Evolutionary conservation across 2,888 invertebrate species (phyloP).

Genomic region (Pandemis cinnamomeana): DNA sequence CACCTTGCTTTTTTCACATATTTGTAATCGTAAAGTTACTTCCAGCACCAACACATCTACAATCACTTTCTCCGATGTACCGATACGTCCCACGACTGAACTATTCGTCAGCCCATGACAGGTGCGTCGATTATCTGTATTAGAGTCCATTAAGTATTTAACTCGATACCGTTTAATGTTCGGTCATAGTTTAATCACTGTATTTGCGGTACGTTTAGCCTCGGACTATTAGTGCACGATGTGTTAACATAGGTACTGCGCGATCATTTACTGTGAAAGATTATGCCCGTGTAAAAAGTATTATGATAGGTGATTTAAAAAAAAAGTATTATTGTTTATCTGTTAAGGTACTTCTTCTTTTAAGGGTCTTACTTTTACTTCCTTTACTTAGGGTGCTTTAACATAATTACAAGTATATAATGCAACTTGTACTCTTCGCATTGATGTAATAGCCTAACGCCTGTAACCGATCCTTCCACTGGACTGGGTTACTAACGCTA

Average conservation of each 20-base stretch:
- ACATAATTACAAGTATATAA: not conserved
- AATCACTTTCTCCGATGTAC: constrained; percentile 78
- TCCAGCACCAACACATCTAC: constrained; percentile 49
- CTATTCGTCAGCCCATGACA: constrained; percentile 77
- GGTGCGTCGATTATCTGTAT: constrained; percentile 73
- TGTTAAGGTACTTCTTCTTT: no score
- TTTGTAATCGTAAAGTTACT: constrained; percentile 35
- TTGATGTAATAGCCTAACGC: constrained; percentile 31
- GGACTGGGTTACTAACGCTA: constrained; percentile 26
- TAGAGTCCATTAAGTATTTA: constrained; percentile 77
- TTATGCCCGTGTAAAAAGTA: no score
- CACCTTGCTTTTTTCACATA: no score
- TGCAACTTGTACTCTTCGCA: constrained; percentile 1
- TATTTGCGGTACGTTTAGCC: constrained; percentile 1
- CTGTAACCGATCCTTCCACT: constrained; percentile 34
- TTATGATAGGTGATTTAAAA: no score
- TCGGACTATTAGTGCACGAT: not conserved
- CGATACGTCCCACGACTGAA: constrained; percentile 66
- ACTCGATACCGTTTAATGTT: constrained; percentile 71
- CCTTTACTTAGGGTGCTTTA: no score
- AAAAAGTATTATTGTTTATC: no score
- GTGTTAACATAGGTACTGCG: not conserved
- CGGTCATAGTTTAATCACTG: constrained; percentile 36
- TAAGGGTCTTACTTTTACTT: no score
- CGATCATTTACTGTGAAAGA: not conserved